Conservation (phyloP, 2,797 vertebrate genomes). For the Hoplostethus mediterraneus region DNA sequence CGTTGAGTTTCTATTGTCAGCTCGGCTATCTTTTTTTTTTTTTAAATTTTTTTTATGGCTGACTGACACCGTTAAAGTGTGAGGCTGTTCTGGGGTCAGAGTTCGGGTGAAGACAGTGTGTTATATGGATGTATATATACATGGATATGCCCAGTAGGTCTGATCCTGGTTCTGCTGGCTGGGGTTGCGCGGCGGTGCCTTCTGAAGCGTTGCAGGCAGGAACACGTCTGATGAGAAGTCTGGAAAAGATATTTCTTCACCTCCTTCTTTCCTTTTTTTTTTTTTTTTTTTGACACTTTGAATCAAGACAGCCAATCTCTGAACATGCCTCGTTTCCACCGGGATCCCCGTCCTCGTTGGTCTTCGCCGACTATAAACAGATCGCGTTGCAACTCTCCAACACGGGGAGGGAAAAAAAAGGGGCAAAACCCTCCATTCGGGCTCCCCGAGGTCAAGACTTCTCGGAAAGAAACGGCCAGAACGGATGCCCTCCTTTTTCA, state of each 20-base stretch:
- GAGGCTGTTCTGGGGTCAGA: slow-evolving; percentile 53
- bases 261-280: not conserved
- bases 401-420: not conserved
- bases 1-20: slow-evolving; percentile 68
- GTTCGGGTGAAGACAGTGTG: slow-evolving; percentile 47
- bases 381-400: not conserved
- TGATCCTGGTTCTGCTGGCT: not conserved
- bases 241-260: not conserved
- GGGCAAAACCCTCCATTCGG: not conserved
- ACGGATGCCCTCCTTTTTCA: slow-evolving; percentile 31
- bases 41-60: slow-evolving; percentile 64
- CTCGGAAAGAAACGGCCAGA: slow-evolving; percentile 42
- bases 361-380: not conserved
- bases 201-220: not conserved
- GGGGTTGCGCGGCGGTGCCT: no score
- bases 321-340: not conserved
- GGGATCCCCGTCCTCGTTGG: not conserved
- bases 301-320: not conserved
- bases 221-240: not conserved
- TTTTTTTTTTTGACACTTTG: not conserved
- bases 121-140: no score
- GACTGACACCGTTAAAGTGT: slow-evolving; percentile 41
- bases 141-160: slow-evolving; percentile 3
- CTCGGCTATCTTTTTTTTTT: slow-evolving; percentile 65
- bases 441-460: slow-evolving; percentile 5